phyloP scores from a whole-genome alignment of 1,140 invertebrate genomes.

The Caenorhabditis briggsae region DNA sequence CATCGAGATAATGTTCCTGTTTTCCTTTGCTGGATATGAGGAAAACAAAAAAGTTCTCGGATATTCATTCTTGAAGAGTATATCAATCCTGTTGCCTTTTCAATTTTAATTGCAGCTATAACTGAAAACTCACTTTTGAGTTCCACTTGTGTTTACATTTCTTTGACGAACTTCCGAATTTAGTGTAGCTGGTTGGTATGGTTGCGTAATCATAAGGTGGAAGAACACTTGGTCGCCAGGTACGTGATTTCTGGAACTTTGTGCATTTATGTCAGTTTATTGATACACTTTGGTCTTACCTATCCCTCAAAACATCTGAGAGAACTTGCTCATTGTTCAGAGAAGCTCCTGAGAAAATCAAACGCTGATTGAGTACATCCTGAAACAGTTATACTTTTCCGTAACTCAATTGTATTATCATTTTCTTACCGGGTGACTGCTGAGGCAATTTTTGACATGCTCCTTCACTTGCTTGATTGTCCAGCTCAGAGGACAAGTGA shows the following conservation, averaged over 20 bases:
- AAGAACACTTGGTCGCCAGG: conserved; percentile 12
- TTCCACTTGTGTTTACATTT: conserved; percentile 12
- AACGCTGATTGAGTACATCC: conserved; percentile 1
- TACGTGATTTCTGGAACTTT: not conserved
- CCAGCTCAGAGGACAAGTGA: conserved; percentile 56
- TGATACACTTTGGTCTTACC: not conserved
- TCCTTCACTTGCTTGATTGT: conserved; percentile 64
- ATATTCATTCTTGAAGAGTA: no score
- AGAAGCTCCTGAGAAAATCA: conserved; percentile 28
- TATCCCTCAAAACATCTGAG: conserved; percentile 21
- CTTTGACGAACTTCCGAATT: conserved; percentile 9
- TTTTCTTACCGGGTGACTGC: conserved; percentile 57
- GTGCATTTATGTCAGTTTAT: not conserved
- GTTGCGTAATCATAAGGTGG: conserved; percentile 40
- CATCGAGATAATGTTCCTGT: no score
- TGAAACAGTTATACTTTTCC: not conserved
- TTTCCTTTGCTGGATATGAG: no score
- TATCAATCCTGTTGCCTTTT: no score
- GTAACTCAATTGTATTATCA: not conserved
- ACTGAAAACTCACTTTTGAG: not conserved
- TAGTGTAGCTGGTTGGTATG: not conserved
- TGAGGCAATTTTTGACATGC: conserved; percentile 55
- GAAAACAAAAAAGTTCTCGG: no score
- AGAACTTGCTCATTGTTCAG: conserved; percentile 39
- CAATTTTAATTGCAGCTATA: not conserved